These are phyloP conservation scores for Apamea monoglypha DNA, from an alignment of 2,888 invertebrate genomes.

Conservation along the genomic window DNA sequence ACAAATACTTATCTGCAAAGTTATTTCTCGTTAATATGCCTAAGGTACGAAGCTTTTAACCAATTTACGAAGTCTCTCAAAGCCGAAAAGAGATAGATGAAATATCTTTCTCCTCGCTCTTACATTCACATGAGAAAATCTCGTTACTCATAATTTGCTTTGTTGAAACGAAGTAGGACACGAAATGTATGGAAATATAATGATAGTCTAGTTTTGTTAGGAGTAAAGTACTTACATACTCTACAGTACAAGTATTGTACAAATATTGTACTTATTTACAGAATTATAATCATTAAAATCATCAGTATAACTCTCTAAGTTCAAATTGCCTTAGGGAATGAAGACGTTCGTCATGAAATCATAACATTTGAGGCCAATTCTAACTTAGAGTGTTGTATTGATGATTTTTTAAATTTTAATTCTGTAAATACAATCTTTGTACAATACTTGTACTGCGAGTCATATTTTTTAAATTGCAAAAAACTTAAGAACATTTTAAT, in stretches of 20 bases:
- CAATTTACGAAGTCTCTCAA: conserved; percentile 28
- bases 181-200: background rate
- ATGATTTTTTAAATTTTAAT: too few species aligned
- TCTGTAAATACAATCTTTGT: background rate
- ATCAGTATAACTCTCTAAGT: background rate
- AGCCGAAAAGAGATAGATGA: conserved; percentile 12
- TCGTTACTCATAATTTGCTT: conserved; percentile 6
- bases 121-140: background rate
- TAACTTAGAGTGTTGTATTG: background rate
- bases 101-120: conserved; percentile 16
- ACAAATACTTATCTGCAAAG: conserved; percentile 11
- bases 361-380: too few species aligned
- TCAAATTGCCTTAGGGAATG: background rate
- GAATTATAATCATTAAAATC: background rate
- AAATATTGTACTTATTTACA: background rate
- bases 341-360: background rate
- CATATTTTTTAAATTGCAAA: background rate
- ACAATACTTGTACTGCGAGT: background rate
- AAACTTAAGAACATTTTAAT: background rate
- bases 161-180: background rate
- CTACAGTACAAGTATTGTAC: background rate
- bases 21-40: conserved; percentile 24
- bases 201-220: background rate
- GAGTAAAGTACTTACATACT: background rate
- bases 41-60: conserved; percentile 32